These are phyloP conservation scores for Malurus cyaneus DNA, from an alignment of 2,113 vertebrate species.

Conservation along the genomic window DNA sequence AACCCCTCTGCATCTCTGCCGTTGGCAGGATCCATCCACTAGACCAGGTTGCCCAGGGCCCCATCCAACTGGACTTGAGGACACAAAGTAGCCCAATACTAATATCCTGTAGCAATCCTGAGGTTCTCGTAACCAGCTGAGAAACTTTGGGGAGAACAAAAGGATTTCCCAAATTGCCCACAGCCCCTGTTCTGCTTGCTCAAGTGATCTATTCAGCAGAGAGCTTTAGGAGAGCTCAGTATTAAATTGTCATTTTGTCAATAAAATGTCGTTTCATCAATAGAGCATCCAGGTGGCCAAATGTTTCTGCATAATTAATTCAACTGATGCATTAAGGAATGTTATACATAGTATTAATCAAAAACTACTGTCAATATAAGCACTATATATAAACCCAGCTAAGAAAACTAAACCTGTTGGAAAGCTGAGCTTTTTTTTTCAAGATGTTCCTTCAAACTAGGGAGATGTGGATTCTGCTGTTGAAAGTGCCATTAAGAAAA, in stretches of 20 bases:
- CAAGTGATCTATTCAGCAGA: not conserved
- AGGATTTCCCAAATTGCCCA: not conserved
- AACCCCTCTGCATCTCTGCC: not conserved
- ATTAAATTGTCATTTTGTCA: slow-evolving; percentile 77
- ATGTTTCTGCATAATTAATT: slow-evolving; percentile 78
- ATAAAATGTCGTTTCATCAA: slow-evolving; percentile 74
- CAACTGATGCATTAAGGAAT: slow-evolving; percentile 72
- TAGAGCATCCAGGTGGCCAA: slow-evolving; percentile 20
- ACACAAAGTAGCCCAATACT: not conserved
- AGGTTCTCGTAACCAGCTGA: not conserved
- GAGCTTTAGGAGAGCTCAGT: slow-evolving; percentile 51
- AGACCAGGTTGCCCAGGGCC: not conserved
- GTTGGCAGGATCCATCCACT: not conserved
- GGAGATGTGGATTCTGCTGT: not conserved
- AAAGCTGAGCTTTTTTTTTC: not conserved
- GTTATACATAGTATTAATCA: slow-evolving; percentile 76
- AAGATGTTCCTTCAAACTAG: not conserved
- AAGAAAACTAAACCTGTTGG: slow-evolving; percentile 9
- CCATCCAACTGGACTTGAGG: fast-evolving
- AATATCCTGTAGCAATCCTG: not conserved
- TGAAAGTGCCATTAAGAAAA: slow-evolving; percentile 51
- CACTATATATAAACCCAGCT: slow-evolving; percentile 49
- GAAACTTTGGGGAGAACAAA: not conserved
- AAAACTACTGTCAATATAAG: slow-evolving; percentile 60
- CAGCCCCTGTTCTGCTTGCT: not conserved